Conservation (phyloP, 2,113 vertebrate species). For the Podiceps cristatus region DNA sequence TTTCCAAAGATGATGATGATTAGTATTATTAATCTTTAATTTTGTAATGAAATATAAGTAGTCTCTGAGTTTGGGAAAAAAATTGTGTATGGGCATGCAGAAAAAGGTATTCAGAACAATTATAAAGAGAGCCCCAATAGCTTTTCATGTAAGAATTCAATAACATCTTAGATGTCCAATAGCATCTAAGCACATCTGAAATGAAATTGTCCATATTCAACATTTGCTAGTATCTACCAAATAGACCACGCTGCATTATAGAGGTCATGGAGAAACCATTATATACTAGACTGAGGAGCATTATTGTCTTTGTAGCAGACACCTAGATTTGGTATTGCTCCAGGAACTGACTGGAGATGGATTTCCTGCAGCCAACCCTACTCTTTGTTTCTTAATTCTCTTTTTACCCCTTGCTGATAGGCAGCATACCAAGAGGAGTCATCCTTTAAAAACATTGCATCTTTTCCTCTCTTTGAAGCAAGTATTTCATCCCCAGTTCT, state of each 20-base stretch:
- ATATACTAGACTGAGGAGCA: background rate
- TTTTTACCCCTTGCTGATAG: background rate
- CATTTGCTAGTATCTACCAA: background rate
- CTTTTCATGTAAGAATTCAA: background rate
- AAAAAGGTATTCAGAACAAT: background rate
- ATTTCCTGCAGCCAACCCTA: background rate
- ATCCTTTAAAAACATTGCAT: background rate
- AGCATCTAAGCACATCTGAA: background rate
- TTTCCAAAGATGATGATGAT: background rate
- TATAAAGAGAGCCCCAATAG: background rate
- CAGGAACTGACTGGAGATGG: background rate
- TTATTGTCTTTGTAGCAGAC: background rate
- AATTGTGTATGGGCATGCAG: background rate
- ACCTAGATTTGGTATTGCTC: background rate
- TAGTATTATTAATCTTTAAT: background rate
- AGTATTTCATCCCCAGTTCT: background rate
- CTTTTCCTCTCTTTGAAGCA: background rate
- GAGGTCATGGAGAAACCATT: background rate
- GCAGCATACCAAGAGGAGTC: background rate
- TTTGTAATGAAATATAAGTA: background rate
- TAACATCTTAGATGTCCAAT: background rate
- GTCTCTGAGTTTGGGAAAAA: background rate
- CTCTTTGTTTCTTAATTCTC: background rate
- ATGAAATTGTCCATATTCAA: rapidly evolving
- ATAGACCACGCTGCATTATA: background rate